Conservation (phyloP, 1,140 invertebrate genomes). For the Hestina assimilis region DNA sequence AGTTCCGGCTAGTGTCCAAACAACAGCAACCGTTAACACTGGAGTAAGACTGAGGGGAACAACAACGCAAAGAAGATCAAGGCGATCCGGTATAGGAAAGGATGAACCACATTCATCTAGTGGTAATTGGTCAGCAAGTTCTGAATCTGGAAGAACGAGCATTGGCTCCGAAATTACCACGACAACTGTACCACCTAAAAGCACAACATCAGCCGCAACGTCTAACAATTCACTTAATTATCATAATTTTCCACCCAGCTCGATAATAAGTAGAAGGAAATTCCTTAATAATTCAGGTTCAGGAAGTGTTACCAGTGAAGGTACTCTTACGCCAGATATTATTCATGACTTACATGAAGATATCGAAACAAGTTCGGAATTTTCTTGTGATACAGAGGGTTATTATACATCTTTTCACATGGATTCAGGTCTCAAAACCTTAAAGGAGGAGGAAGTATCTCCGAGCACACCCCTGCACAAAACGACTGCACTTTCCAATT, state of each 20-base stretch:
- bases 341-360: conserved; percentile 88
- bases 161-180: conserved; percentile 89
- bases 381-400: conserved; percentile 97
- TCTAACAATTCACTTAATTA: conserved; percentile 83
- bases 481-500: conserved; percentile 80
- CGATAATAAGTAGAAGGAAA: conserved; percentile 82
- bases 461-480: conserved; percentile 82
- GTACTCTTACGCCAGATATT: conserved; percentile 90
- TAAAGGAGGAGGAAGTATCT: conserved; percentile 86
- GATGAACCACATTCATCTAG: conserved; percentile 93
- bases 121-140: conserved; percentile 96
- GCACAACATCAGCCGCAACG: conserved; percentile 82
- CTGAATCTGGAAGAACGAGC: conserved; percentile 90
- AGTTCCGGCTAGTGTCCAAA: conserved; percentile 76
- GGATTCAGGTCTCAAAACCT: conserved; percentile 93
- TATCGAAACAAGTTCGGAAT: conserved; percentile 94
- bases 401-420: conserved; percentile 98
- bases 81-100: conserved; percentile 79
- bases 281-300: conserved; percentile 87
- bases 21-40: conserved; percentile 78
- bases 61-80: conserved; percentile 81
- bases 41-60: conserved; percentile 86
- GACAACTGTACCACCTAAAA: conserved; percentile 84
- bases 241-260: conserved; percentile 82
- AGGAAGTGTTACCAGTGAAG: conserved; percentile 90